Evolutionary conservation across 2,888 invertebrate species (phyloP).

Genomic region (Sinotaia quadrata): DNA sequence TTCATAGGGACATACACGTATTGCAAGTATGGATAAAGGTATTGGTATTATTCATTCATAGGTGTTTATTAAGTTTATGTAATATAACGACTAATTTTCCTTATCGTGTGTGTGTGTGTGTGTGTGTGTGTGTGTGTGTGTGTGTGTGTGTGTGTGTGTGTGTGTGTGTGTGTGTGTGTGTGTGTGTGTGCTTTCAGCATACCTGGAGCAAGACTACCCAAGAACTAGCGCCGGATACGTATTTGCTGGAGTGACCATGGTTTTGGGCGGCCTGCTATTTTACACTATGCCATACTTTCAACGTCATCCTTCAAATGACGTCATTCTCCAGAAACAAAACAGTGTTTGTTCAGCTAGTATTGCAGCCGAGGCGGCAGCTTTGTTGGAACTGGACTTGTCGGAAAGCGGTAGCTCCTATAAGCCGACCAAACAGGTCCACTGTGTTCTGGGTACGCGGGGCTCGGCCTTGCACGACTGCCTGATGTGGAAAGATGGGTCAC

Average conservation of each 20-base stretch:
- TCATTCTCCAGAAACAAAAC: conserved; percentile 63
- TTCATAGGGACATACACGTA: no score
- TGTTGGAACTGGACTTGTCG: conserved; percentile 63
- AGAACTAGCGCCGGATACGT: conserved; percentile 59
- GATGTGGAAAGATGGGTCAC: conserved; percentile 20
- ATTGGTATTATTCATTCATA: not conserved
- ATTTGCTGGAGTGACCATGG: conserved; percentile 62
- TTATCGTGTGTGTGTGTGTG: not conserved
- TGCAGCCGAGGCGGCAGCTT: conserved; percentile 62
- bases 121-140: conserved; percentile 2
- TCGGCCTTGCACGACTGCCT: conserved; percentile 16
- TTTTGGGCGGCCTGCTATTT: conserved; percentile 61
- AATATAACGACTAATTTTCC: no score
- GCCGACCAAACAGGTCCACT: conserved; percentile 6
- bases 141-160: conserved; percentile 13
- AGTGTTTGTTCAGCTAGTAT: conserved; percentile 56
- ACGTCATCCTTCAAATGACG: conserved; percentile 64
- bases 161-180: conserved; percentile 5
- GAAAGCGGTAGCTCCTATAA: conserved; percentile 35
- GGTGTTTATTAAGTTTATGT: not conserved
- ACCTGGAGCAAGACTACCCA: conserved; percentile 55
- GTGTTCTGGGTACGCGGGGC: conserved; percentile 13
- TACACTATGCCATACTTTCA: conserved; percentile 65
- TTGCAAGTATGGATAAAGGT: no score
- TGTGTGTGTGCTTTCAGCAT: conserved; percentile 51